Conservation (phyloP, 92 coral and sea anemone species). For the Pocillopora meandrina region DNA sequence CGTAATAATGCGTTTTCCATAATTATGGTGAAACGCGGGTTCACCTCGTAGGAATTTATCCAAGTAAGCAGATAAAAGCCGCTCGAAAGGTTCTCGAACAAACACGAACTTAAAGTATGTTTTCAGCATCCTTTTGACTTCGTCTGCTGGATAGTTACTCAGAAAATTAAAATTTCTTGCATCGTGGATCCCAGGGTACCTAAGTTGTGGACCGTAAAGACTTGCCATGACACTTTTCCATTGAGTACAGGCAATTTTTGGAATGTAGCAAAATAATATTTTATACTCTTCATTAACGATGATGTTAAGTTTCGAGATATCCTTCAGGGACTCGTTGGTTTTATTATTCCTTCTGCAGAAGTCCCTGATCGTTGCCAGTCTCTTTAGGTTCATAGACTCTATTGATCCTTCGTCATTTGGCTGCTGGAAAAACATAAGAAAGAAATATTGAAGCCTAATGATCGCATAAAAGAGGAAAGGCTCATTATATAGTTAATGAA, state of each 20-base stretch:
- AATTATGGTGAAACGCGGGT: slow-evolving; percentile 42
- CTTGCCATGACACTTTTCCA: slow-evolving; percentile 16
- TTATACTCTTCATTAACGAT: slow-evolving; percentile 27
- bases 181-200: not conserved
- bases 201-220: not conserved
- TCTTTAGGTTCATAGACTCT: not conserved
- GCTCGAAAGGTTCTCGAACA: slow-evolving; percentile 74
- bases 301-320: not conserved
- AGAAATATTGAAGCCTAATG: not conserved
- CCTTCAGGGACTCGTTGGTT: not conserved
- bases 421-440: not conserved
- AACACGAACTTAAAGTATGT: slow-evolving; percentile 66
- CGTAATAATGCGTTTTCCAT: slow-evolving; percentile 54
- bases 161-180: slow-evolving; percentile 6
- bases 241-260: slow-evolving; percentile 21
- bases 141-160: slow-evolving; percentile 49
- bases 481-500: too few species aligned
- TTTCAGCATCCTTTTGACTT: slow-evolving; percentile 43
- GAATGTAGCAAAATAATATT: slow-evolving; percentile 34
- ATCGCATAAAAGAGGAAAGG: not conserved
- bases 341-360: not conserved
- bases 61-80: slow-evolving; percentile 65
- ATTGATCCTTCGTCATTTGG: not conserved
- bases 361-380: not conserved
- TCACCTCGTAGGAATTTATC: slow-evolving; percentile 57